A percentile compares a stretch with the other conserved stretches of the same genome.
phyloP scores from a whole-genome alignment of 1,140 invertebrate genomes.

The Drosophila tristis region DNA sequence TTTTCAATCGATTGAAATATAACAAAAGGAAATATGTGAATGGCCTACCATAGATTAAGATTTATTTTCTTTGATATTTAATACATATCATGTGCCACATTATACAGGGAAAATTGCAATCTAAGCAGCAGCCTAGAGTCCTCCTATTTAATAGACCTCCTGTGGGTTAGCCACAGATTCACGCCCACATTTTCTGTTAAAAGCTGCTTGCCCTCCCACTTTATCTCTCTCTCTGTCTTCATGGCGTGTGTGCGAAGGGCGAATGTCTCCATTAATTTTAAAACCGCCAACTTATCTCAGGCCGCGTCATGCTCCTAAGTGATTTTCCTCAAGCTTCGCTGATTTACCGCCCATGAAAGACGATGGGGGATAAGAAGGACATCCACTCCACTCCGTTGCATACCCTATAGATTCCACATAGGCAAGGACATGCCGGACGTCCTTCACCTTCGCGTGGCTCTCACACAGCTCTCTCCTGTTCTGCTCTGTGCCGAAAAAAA shows the following conservation, averaged over 20 bases:
- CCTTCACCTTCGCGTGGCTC: constrained; percentile 45
- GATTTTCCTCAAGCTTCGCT: constrained; percentile 60
- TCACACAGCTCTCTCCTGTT: background rate
- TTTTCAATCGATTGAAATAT: constrained; percentile 41
- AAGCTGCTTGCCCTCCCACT: constrained; percentile 20
- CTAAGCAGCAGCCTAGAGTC: constrained; percentile 39
- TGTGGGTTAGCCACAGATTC: background rate
- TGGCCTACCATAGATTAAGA: constrained; percentile 4
- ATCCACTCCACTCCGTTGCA: constrained; percentile 19
- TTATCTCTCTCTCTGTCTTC: background rate
- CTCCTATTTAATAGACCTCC: too few relatives aligned
- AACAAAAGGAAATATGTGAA: background rate
- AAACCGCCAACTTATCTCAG: constrained; percentile 73
- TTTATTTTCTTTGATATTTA: too few relatives aligned
- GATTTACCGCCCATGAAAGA: constrained; percentile 53
- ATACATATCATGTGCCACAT: background rate
- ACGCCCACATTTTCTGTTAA: constrained; percentile 24
- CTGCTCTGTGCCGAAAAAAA: background rate
- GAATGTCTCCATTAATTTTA: constrained; percentile 74
- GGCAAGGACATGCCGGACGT: constrained; percentile 51
- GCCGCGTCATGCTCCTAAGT: constrained; percentile 72
- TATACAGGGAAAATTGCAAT: constrained; percentile 39
- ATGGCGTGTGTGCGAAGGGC: constrained; percentile 26
- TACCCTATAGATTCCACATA: constrained; percentile 38
- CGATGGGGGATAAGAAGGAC: constrained; percentile 25